phyloP scores from a whole-genome alignment of 2,113 vertebrate species.

The Gavia stellata region DNA sequence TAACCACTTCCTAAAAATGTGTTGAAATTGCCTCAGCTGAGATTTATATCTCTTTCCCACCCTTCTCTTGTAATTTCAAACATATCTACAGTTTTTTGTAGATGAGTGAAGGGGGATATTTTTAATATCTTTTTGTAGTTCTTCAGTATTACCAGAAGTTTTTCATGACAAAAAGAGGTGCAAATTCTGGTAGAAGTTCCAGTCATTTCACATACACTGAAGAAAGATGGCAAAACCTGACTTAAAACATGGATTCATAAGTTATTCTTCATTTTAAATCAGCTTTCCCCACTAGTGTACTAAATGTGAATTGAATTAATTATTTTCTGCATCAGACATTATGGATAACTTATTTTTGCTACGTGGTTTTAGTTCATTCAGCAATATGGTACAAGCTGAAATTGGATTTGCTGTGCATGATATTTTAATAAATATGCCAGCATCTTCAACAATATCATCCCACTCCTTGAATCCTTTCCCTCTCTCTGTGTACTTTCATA shows the following conservation, averaged over 20 bases:
- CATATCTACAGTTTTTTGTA: neutral
- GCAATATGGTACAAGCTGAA: neutral
- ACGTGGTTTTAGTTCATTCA: conserved; percentile 21
- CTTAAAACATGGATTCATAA: neutral
- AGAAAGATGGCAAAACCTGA: neutral
- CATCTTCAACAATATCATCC: neutral
- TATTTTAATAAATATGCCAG: conserved; percentile 36
- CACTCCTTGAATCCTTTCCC: neutral
- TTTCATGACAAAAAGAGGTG: neutral
- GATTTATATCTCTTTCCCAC: neutral
- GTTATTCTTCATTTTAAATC: neutral
- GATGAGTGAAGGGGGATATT: neutral
- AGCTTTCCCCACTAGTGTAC: neutral
- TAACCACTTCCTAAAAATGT: neutral
- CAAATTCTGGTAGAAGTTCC: neutral
- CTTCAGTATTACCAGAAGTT: neutral
- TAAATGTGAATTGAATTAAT: neutral
- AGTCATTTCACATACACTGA: neutral
- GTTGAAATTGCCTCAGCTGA: neutral
- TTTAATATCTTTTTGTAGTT: neutral
- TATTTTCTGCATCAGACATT: neutral
- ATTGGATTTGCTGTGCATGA: conserved; percentile 10
- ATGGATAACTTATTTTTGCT: neutral
- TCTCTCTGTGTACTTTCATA: neutral
- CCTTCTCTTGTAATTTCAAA: neutral